Conservation (phyloP, 2,113 vertebrate species). For the Lepisosteus osseus region DNA sequence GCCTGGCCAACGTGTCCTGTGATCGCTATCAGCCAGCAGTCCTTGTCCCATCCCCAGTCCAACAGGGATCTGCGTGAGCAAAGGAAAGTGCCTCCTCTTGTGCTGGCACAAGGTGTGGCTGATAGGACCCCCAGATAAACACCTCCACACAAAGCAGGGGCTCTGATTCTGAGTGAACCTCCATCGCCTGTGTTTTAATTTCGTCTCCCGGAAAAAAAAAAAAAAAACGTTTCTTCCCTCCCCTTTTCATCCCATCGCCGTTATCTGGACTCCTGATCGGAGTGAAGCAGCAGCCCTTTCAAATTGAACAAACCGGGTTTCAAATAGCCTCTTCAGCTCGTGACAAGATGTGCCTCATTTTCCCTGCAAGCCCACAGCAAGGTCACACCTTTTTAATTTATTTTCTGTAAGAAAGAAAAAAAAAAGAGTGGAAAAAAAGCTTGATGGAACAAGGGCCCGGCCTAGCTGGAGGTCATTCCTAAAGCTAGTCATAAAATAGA, state of each 20-base stretch:
- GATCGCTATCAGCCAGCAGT: slow-evolving; percentile 18
- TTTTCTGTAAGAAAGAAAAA: slow-evolving; percentile 80
- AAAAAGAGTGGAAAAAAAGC: slow-evolving; percentile 59
- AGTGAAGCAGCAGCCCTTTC: slow-evolving; percentile 77
- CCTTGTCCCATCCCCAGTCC: slow-evolving; percentile 31
- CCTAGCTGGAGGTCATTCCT: slow-evolving; percentile 90
- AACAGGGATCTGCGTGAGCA: neutral
- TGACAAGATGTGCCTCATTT: slow-evolving; percentile 95
- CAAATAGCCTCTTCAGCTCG: slow-evolving; percentile 83
- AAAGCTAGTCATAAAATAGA: slow-evolving; percentile 75
- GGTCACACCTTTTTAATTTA: slow-evolving; percentile 95
- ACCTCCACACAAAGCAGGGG: slow-evolving; percentile 31
- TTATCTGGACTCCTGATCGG: slow-evolving; percentile 79
- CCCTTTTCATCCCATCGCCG: slow-evolving; percentile 68
- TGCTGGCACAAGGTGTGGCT: slow-evolving; percentile 69
- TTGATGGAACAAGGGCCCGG: slow-evolving; percentile 79
- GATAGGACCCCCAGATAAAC: slow-evolving; percentile 70
- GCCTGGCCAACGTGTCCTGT: slow-evolving; percentile 33
- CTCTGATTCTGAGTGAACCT: slow-evolving; percentile 67
- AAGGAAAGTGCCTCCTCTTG: slow-evolving; percentile 7
- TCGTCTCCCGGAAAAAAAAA: slow-evolving; percentile 73
- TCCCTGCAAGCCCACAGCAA: slow-evolving; percentile 88
- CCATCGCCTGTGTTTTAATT: slow-evolving; percentile 85
- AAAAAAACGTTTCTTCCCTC: slow-evolving; percentile 27
- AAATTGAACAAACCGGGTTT: slow-evolving; percentile 85